These are phyloP conservation scores for Ibycter americanus DNA, from an alignment of 2,797 vertebrate species.

Conservation along the genomic window DNA sequence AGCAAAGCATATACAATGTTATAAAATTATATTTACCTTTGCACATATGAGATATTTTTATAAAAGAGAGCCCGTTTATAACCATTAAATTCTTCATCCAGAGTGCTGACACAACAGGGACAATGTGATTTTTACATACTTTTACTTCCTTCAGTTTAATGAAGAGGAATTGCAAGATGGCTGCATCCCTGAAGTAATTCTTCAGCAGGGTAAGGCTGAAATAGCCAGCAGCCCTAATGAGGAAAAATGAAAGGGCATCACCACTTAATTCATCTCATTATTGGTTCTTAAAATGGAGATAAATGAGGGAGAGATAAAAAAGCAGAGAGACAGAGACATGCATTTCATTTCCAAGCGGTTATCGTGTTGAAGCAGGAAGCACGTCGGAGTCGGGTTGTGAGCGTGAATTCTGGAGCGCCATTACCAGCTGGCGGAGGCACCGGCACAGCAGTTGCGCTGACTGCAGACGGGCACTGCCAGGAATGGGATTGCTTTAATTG, in stretches of 20 bases:
- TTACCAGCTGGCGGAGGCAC: not conserved
- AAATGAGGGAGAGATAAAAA: constrained; percentile 34
- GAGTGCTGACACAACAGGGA: constrained; percentile 56
- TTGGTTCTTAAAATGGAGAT: constrained; percentile 61
- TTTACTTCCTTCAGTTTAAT: constrained; percentile 57
- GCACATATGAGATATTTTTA: not conserved
- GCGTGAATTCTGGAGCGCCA: not conserved
- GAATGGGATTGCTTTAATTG: not conserved
- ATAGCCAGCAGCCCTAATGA: constrained; percentile 49
- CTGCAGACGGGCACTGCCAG: accelerated
- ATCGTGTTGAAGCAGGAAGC: not conserved
- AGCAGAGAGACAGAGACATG: not conserved
- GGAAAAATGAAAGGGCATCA: constrained; percentile 61
- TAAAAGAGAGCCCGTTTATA: constrained; percentile 26
- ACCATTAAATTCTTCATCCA: constrained; percentile 33
- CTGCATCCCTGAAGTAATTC: constrained; percentile 51
- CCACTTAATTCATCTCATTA: constrained; percentile 53
- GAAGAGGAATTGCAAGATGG: constrained; percentile 56
- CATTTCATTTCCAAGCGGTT: constrained; percentile 28
- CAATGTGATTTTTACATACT: constrained; percentile 62
- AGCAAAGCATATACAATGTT: not conserved
- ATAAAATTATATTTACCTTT: constrained; percentile 2
- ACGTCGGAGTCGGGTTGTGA: not conserved
- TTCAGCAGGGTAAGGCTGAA: constrained; percentile 21
- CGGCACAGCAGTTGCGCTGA: accelerated